Evolutionary conservation across 1,140 invertebrate species (phyloP), one percentile per base, ranked within the genome.

Genomic region (Babylonia areolata): DNA sequence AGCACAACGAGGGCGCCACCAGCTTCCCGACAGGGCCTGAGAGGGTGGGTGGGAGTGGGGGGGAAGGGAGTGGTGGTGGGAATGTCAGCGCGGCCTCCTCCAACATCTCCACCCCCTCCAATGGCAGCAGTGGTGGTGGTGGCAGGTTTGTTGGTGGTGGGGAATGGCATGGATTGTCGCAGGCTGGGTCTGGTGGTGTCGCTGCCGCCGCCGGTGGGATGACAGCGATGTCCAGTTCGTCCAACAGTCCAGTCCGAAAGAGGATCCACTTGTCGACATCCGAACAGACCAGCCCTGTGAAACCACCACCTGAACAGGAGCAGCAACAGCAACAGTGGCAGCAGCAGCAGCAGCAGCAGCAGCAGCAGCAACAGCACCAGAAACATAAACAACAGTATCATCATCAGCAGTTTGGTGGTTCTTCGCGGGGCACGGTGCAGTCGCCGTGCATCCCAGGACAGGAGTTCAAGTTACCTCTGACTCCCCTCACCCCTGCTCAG

Each of bases 221-320:
- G 2, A 89, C 88, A 2, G 81, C 87, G 39, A 37, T 77, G 42
- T 89, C 88, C 58, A 92, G 91, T 81, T 90, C 89, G 3, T 90
- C 91, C 33, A 92, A 89, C 87, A 92, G 91, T 81, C 92, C 92
- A 40, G 91, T 90, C 28, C 89, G 87, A 69, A 93, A 93, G 79
- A 75, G 91, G 39, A 91, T 92, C 40, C 92, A 92, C 85, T 82
- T 90, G 77, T 92, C 92, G 40, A 90, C 85, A 28, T 92, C 92
- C 23, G 90, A 90, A 54, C 90, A 90, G 15, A 89, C 88, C 20
- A 92, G 91, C 81, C 87, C 91, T 81, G 20, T 28, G 12, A 5
- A n/a, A n/a, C n/a, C n/a, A n/a, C n/a, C n/a, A n/a, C n/a, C n/a
- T n/a, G n/a, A n/a, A n/a, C n/a, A n/a, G n/a, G n/a, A n/a, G 58